Percentiles rank a stretch among this genome's conserved stretches.
These are phyloP conservation scores for Dipodomys merriami DNA, from an alignment of 2,113 vertebrate species.

Conservation along the genomic window DNA sequence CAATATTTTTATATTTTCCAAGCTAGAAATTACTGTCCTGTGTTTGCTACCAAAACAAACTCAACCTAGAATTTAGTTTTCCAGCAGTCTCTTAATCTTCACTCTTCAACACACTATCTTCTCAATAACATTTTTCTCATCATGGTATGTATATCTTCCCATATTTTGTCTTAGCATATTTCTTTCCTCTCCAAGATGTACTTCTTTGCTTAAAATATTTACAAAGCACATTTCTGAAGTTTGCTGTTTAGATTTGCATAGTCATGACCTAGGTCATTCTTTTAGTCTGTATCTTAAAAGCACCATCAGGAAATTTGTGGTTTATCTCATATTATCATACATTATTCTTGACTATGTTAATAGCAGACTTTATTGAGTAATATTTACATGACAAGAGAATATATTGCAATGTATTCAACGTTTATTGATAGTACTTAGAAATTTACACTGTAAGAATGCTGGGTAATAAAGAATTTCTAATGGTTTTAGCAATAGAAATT, in stretches of 20 bases:
- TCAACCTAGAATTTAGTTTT: no score
- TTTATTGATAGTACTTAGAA: constrained; percentile 7
- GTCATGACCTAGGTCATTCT: neutral
- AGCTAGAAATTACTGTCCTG: neutral
- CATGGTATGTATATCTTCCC: neutral
- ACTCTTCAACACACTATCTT: neutral
- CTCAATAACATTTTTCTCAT: neutral
- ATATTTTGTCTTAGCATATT: neutral
- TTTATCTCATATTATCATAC: neutral
- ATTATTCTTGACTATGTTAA: neutral
- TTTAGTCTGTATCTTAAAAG: constrained; percentile 5
- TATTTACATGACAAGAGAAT: neutral
- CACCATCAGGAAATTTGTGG: neutral
- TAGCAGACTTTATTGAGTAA: neutral
- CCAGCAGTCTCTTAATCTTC: neutral
- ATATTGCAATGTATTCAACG: neutral
- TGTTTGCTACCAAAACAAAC: neutral
- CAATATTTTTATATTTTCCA: constrained; percentile 6
- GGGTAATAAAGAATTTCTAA: neutral
- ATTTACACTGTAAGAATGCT: neutral
- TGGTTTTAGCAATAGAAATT: neutral
- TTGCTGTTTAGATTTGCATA: neutral
- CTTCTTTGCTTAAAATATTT: neutral
- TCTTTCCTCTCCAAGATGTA: neutral
- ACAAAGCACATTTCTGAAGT: neutral